Evolutionary conservation across 2,113 vertebrate species (phyloP), one percentile per base, ranked within the genome.

Genomic region (Rhineura floridana): DNA sequence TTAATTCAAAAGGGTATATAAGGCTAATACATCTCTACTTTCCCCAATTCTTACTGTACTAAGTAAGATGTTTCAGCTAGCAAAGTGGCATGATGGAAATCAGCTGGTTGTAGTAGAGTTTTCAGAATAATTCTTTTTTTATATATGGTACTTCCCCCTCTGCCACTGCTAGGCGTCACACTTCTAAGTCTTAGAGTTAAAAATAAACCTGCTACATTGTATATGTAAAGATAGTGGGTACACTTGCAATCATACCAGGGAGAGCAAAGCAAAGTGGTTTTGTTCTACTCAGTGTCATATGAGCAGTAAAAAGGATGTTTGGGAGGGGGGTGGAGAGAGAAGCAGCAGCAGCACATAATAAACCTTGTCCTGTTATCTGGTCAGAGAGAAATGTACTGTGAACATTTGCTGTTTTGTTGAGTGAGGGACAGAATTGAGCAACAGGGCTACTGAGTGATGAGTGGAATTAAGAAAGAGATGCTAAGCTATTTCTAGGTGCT

Each of bases 131-230:
- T 30, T 23, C n/a, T 73, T 12, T 79, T 28, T 30, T n/a, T n/a
- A n/a, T n/a, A n/a, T n/a, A n/a, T n/a, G n/a, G n/a, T n/a, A n/a
- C 39, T 15, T 0, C 70, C 33, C 77, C 65, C 17, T 88, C 83
- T n/a, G 11, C 19, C 28, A 86, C 1, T 0, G 89, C 48, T 46
- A 87, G 42, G 46, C 91, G 2, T 42, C 70, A 15, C 6, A 30
- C 63, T 52, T 50, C 42, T 65, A 11, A 19, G 30, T 19, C 17
- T 33, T 1, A 63, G n/a, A 62, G 52, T 67, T 70, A 81, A 33
- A 87, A 70, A 87, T 42, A 87, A 69, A 44, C 63, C 77, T 55
- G 28, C 28, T 70, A 30, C 76, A 80, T 70, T 81, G 39, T 39
- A 62, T 11, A 13, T n/a, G 17, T 39, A 84, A 67, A 72, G 65